Evolutionary conservation across 2,888 invertebrate species (phyloP).

Genomic region (Andrena marginata): DNA sequence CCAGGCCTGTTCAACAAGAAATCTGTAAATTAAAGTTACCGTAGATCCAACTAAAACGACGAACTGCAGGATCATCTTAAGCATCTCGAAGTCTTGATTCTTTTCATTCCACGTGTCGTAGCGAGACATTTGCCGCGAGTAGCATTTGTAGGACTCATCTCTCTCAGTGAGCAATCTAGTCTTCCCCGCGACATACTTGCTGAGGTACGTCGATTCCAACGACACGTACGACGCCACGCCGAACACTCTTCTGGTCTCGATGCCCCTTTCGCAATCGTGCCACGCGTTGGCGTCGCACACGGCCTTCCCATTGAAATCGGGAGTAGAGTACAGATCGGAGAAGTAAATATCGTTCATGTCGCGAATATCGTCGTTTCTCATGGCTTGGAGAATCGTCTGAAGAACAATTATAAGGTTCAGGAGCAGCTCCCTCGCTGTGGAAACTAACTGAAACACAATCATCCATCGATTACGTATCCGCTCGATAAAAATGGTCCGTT

Average conservation of each 20-base stretch:
- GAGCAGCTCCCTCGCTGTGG: slow-evolving; percentile 79
- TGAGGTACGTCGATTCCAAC: slow-evolving; percentile 77
- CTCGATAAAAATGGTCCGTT: background rate
- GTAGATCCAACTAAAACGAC: slow-evolving; percentile 77
- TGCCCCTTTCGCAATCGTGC: slow-evolving; percentile 81
- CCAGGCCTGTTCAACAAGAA: background rate
- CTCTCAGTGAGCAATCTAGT: slow-evolving; percentile 64
- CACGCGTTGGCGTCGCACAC: slow-evolving; percentile 79
- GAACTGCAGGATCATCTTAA: slow-evolving; percentile 80
- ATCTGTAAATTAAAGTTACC: slow-evolving; percentile 66
- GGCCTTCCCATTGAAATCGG: slow-evolving; percentile 71
- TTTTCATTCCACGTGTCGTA: slow-evolving; percentile 78
- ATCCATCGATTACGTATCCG: background rate
- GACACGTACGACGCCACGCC: slow-evolving; percentile 77
- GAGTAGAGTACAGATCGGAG: slow-evolving; percentile 78
- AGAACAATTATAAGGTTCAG: slow-evolving; percentile 78
- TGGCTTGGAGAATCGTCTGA: slow-evolving; percentile 78
- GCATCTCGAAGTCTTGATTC: slow-evolving; percentile 77
- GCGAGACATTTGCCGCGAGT: slow-evolving; percentile 78
- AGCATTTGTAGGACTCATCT: slow-evolving; percentile 74
- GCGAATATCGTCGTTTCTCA: slow-evolving; percentile 82
- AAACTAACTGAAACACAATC: slow-evolving; percentile 74
- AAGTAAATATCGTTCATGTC: slow-evolving; percentile 84
- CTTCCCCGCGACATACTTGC: slow-evolving; percentile 80
- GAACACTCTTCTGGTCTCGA: slow-evolving; percentile 80